Percentiles rank a stretch among this genome's conserved stretches.
phyloP scores from a whole-genome alignment of 2,797 vertebrate genomes.

The Tenualosa thibaudeaui region DNA sequence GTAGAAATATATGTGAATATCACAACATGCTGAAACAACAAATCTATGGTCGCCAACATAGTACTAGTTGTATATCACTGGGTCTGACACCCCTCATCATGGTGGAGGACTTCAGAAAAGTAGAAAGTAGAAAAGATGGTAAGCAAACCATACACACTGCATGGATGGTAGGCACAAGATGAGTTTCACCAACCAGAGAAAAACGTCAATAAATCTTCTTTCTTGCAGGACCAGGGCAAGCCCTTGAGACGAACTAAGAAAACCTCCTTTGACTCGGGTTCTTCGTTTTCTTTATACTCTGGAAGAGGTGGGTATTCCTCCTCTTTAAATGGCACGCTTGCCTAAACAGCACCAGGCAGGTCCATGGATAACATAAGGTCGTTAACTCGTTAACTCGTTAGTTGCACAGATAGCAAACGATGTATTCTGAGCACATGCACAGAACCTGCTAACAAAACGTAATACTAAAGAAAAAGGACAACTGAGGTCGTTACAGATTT shows the following conservation, averaged over 20 bases:
- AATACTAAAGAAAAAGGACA: too few relatives aligned
- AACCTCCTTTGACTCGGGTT: slow-evolving; percentile 67
- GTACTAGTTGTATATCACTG: too few relatives aligned
- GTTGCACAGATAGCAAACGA: too few relatives aligned
- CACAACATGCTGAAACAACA: not conserved
- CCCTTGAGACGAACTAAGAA: slow-evolving; percentile 86
- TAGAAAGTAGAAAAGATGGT: not conserved
- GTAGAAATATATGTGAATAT: not conserved
- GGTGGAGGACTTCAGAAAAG: not conserved
- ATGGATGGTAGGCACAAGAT: not conserved
- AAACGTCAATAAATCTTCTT: slow-evolving; percentile 85
- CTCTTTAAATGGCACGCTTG: slow-evolving; percentile 60
- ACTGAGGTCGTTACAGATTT: not conserved
- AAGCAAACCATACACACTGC: not conserved
- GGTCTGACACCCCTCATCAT: too few relatives aligned
- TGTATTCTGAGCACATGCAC: too few relatives aligned
- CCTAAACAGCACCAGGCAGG: slow-evolving; percentile 42
- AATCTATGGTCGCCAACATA: too few relatives aligned
- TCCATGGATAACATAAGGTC: not conserved
- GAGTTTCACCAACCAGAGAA: slow-evolving; percentile 79
- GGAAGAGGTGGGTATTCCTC: slow-evolving; percentile 76
- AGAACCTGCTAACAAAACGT: too few relatives aligned
- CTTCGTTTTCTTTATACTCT: slow-evolving; percentile 62
- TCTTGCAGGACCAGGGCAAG: slow-evolving; percentile 83
- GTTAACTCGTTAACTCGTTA: too few relatives aligned